Conservation (phyloP, 2,113 vertebrate species). For the Vombatus ursinus region DNA sequence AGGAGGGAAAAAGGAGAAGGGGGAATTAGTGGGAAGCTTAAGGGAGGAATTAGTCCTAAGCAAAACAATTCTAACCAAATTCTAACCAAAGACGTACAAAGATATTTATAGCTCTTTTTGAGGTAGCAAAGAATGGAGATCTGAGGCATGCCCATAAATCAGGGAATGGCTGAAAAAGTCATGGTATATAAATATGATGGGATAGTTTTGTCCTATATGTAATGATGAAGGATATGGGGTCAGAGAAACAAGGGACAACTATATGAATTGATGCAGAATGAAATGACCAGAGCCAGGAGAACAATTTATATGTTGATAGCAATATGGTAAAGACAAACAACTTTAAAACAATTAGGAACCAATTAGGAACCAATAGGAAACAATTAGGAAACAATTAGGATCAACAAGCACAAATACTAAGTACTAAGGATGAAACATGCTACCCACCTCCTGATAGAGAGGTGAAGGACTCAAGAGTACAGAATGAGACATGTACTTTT, state of each 20-base stretch:
- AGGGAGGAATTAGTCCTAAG: background rate
- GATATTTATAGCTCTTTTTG: background rate
- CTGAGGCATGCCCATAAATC: background rate
- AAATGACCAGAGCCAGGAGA: background rate
- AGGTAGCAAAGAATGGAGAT: background rate
- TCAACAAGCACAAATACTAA: background rate
- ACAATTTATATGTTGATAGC: background rate
- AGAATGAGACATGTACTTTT: background rate
- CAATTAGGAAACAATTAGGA: background rate
- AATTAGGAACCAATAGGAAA: too few species aligned
- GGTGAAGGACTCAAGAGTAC: background rate
- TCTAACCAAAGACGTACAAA: background rate
- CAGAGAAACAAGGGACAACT: background rate
- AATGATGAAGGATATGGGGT: background rate
- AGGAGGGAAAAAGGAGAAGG: background rate
- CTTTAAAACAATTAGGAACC: background rate
- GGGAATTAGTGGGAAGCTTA: background rate
- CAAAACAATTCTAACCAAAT: background rate
- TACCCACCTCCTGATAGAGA: too few species aligned
- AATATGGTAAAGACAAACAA: background rate
- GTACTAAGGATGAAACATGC: background rate
- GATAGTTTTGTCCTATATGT: background rate
- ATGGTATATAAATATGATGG: background rate
- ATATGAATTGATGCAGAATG: background rate
- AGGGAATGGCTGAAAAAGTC: background rate